phyloP scores from a whole-genome alignment of 2,797 vertebrate genomes.

The Trichosurus vulpecula region DNA sequence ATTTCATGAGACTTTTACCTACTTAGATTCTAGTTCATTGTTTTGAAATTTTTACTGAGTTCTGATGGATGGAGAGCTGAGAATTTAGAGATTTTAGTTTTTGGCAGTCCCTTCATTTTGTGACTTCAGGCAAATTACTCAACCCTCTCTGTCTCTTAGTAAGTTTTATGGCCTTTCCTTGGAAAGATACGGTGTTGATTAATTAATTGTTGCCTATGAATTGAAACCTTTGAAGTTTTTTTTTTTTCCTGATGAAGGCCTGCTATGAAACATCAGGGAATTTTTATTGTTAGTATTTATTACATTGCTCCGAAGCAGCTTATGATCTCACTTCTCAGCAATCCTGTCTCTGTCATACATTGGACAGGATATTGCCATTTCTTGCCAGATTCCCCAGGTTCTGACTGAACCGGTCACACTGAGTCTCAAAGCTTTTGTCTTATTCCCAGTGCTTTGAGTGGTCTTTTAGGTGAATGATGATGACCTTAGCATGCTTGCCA shows the following conservation, averaged over 20 bases:
- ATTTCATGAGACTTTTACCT: not conserved
- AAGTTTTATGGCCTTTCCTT: not conserved
- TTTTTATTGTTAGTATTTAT: not conserved
- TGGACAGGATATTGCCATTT: not conserved
- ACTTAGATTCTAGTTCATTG: not conserved
- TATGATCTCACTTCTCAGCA: not conserved
- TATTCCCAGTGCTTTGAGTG: not conserved
- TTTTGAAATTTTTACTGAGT: not conserved
- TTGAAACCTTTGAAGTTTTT: not conserved
- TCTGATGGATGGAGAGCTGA: not conserved
- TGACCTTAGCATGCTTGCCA: not conserved
- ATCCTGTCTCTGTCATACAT: not conserved
- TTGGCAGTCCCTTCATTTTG: not conserved
- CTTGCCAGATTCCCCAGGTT: not conserved
- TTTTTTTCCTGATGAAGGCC: not conserved
- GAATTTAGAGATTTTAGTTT: not conserved
- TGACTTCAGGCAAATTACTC: not conserved
- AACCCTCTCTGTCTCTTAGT: not conserved
- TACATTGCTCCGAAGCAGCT: not conserved
- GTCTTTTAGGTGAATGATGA: not conserved
- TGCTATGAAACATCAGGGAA: not conserved
- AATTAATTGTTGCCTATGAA: not conserved
- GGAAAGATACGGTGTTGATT: not conserved
- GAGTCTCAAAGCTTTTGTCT: not conserved
- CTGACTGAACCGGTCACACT: not conserved